A percentile compares a stretch with the other conserved stretches of the same genome.
Conservation (phyloP, 2,113 vertebrate genomes). For the Thryonomys swinderianus region DNA sequence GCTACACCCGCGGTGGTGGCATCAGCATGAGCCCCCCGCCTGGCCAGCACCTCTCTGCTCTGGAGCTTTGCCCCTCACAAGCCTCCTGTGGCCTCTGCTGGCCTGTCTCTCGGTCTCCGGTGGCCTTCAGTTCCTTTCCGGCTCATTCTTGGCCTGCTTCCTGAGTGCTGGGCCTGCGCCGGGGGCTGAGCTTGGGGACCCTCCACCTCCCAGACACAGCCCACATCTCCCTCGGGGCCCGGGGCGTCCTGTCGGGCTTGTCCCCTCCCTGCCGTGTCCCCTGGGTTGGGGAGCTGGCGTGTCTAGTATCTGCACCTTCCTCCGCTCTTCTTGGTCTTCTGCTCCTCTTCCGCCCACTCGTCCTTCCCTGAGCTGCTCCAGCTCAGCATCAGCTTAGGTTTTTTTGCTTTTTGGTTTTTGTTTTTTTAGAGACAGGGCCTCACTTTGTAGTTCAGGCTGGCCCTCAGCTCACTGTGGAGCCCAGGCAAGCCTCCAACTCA, state of each 20-base stretch:
- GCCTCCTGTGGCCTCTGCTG: not conserved
- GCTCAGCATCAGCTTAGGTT: not conserved
- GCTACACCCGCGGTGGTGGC: accelerated
- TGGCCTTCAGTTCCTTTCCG: accelerated
- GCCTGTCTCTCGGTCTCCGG: no score
- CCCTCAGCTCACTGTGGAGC: no score
- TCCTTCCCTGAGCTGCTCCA: not conserved
- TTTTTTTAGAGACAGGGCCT: not conserved
- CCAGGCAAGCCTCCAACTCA: no score
- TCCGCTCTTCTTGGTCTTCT: accelerated
- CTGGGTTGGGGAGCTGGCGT: not conserved
- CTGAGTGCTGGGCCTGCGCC: no score
- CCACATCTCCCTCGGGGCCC: accelerated
- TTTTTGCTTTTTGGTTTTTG: not conserved
- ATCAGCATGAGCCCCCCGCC: not conserved
- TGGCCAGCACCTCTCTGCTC: accelerated
- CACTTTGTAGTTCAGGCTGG: not conserved
- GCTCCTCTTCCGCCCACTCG: accelerated
- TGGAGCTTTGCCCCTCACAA: not conserved
- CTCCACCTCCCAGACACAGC: not conserved
- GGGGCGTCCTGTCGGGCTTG: no score
- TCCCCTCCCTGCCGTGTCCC: not conserved
- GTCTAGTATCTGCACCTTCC: not conserved
- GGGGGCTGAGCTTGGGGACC: no score
- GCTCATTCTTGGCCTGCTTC: accelerated